Conservation (phyloP, 2,113 vertebrate genomes). For the Rhegmatorhina hoffmannsi region DNA sequence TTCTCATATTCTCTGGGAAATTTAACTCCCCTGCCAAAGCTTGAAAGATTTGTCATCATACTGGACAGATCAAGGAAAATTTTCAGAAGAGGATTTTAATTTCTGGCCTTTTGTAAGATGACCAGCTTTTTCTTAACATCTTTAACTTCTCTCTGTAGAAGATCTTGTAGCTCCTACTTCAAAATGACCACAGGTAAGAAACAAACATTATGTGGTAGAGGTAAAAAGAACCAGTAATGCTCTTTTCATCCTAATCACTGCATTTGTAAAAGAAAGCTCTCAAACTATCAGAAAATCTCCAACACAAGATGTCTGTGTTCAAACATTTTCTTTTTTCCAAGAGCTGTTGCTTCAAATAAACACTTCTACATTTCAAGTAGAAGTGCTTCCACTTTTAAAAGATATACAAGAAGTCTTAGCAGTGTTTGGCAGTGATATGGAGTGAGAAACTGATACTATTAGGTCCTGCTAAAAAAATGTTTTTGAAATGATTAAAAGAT, state of each 20-base stretch:
- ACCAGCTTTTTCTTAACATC: neutral
- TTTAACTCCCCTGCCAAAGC: neutral
- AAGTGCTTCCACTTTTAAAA: constrained; percentile 4
- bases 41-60: neutral
- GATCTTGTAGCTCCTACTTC: neutral
- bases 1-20: neutral
- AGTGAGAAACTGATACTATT: neutral
- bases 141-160: neutral
- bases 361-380: neutral
- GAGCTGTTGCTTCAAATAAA: neutral
- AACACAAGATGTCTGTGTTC: neutral
- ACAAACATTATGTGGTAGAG: neutral
- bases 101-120: neutral
- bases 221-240: neutral
- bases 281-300: neutral
- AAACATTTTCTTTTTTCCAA: neutral
- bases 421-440: neutral
- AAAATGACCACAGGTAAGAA: neutral
- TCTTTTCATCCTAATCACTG: neutral
- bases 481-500: constrained; percentile 1
- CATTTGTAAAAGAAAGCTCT: neutral
- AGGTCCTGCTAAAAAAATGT: neutral
- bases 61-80: neutral
- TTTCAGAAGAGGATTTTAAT: neutral
- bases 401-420: neutral